These are phyloP conservation scores for Campylorhamphus procurvoides DNA, from an alignment of 2,113 vertebrate genomes.

Conservation along the genomic window DNA sequence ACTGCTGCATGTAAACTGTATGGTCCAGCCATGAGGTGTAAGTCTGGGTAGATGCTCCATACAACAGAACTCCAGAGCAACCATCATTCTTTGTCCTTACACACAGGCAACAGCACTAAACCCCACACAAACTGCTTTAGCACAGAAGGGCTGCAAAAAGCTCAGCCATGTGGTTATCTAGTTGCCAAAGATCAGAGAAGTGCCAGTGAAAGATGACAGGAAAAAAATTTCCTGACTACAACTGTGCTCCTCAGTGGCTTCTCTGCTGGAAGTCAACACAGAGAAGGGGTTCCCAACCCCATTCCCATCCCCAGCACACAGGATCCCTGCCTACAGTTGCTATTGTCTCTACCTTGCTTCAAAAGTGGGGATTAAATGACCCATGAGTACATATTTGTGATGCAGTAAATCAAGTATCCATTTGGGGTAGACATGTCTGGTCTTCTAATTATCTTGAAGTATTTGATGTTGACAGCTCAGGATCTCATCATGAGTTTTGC, in stretches of 20 bases:
- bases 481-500: background rate
- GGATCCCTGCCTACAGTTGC: background rate
- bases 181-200: background rate
- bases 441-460: background rate
- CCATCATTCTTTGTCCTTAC: background rate
- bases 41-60: background rate
- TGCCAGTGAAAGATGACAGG: background rate
- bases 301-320: too few species aligned
- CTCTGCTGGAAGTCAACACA: background rate
- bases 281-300: background rate
- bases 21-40: background rate
- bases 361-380: background rate
- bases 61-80: background rate
- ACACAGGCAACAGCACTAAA: background rate
- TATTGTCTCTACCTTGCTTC: background rate
- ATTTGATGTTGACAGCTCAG: background rate
- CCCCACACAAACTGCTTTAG: background rate
- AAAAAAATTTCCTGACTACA: background rate
- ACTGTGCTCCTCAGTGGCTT: accelerated
- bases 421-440: background rate
- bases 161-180: background rate
- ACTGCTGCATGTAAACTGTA: background rate
- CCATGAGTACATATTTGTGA: background rate
- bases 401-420: background rate
- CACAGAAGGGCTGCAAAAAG: background rate